Percentiles rank a stretch among this genome's conserved stretches.
These are phyloP conservation scores for Stigmatopora argus DNA, from an alignment of 2,113 vertebrate species.

Conservation along the genomic window DNA sequence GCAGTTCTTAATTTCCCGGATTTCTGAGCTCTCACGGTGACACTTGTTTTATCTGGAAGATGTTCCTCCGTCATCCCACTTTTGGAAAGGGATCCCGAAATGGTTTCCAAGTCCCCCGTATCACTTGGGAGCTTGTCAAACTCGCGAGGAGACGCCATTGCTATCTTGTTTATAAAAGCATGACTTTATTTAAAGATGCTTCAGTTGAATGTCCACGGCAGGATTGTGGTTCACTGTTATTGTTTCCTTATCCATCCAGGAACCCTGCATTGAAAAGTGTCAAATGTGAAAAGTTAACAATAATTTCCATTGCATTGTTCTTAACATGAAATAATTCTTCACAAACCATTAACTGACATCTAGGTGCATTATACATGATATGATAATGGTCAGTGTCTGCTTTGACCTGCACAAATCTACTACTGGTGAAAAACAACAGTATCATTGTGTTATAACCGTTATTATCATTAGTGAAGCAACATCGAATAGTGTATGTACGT, in stretches of 20 bases:
- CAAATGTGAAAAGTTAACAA: not conserved
- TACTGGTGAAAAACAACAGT: no score
- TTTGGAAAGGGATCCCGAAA: constrained; percentile 40
- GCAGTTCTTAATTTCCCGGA: constrained; percentile 83
- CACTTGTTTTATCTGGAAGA: constrained; percentile 39
- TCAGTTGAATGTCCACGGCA: constrained; percentile 19
- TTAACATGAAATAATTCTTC: no score
- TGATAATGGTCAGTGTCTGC: no score
- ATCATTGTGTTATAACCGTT: no score
- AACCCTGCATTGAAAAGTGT: constrained; percentile 26
- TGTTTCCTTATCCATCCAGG: constrained; percentile 34
- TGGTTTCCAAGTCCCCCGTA: constrained; percentile 33
- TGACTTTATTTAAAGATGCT: constrained; percentile 25
- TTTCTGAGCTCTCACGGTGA: constrained; percentile 62
- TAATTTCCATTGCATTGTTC: no score
- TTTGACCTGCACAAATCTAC: no score
- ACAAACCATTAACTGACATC: no score
- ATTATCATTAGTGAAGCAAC: no score
- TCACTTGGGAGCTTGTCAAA: constrained; percentile 54
- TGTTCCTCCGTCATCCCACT: constrained; percentile 50
- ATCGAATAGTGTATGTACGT: no score
- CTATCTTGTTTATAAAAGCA: constrained; percentile 31
- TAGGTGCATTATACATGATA: no score
- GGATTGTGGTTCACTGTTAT: constrained; percentile 14
- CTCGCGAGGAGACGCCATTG: constrained; percentile 74